These are phyloP conservation scores for Phyllotreta cruciferae DNA, from an alignment of 2,888 invertebrate species.

Conservation along the genomic window DNA sequence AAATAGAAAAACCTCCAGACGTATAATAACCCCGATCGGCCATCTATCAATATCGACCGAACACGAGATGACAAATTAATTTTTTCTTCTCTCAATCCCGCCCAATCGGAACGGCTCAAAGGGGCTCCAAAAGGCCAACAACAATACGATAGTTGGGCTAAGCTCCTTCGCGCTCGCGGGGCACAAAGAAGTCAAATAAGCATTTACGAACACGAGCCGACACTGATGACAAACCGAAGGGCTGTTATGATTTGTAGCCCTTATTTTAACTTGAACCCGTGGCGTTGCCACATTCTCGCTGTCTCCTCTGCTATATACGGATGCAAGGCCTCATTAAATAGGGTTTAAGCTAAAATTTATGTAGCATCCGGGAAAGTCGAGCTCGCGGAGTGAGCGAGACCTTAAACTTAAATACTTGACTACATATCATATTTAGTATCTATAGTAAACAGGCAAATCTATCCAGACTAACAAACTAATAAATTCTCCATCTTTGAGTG, in stretches of 20 bases:
- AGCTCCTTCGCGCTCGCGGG: conserved; percentile 36
- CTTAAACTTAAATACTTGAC: too few relatives aligned
- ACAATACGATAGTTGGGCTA: conserved; percentile 36
- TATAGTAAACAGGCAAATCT: too few relatives aligned
- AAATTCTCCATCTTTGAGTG: neutral
- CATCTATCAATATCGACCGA: conserved; percentile 5
- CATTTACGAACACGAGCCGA: conserved; percentile 45
- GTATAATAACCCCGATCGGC: neutral
- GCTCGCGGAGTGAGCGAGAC: too few relatives aligned
- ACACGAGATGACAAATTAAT: conserved; percentile 33
- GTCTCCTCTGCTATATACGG: conserved; percentile 31
- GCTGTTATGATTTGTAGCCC: conserved; percentile 56
- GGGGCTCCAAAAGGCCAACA: conserved; percentile 31
- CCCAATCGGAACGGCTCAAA: conserved; percentile 31
- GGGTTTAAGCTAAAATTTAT: neutral
- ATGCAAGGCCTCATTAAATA: conserved; percentile 8
- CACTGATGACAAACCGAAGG: conserved; percentile 49
- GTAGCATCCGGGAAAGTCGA: too few relatives aligned
- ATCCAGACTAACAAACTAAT: neutral
- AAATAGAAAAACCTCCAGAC: neutral
- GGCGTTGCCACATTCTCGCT: conserved; percentile 54
- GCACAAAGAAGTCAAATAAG: conserved; percentile 41
- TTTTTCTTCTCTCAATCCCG: conserved; percentile 32
- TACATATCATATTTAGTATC: too few relatives aligned
- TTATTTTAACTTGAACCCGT: conserved; percentile 53